Base-by-base conservation (phyloP, 2,113 vertebrate genomes). In the Labeo rohita region DNA sequence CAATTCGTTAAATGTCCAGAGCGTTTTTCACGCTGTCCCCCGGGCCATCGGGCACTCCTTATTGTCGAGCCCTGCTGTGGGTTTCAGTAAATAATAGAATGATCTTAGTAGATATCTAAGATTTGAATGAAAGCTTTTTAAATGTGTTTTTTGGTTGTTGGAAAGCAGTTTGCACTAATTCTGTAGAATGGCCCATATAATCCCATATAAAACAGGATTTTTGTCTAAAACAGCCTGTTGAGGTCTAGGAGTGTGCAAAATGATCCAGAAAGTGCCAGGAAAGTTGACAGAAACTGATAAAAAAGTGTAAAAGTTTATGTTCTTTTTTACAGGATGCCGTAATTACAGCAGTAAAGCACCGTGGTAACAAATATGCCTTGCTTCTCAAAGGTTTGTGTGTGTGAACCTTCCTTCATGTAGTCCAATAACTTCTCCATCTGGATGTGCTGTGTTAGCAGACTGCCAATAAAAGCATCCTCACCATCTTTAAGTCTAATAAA, bases 401-500 rank as follows among this genome's bases (percentile, higher is more conserved):
- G 47, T 50, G 47, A 75, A 49, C 47, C n/a, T 23, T 76, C 10
- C 21, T 52, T 43, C 36, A 11, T 28, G 23, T 50, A 23, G n/a
- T 34, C 45, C 39, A 15, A 28, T 43, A 63, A 63, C 54, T 80
- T n/a, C 47, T 43, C 21, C 36, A 23, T 28, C 54, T 59, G 18
- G 36, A 2, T 79, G 34, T 61, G 16, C 34, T 13, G 76, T n/a
- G 18, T 59, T 45, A 47, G 61, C 23, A 66, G n/a, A 9, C 61
- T 66, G 45, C 59, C 43, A 81, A n/a, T 81, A 34, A 65, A 81
- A 65, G 13, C 23, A 28, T 68, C 80, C 78, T 68, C 16, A 1
- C 61, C 28, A 70, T 82, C 13, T 61, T 66, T 34, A 81, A 43
- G 5, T 80, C 79, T 66, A 81, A 81, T 81, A 34, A 81, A 49